Base-by-base conservation (phyloP, 2,888 invertebrate genomes). In the Ennomos erosarius region DNA sequence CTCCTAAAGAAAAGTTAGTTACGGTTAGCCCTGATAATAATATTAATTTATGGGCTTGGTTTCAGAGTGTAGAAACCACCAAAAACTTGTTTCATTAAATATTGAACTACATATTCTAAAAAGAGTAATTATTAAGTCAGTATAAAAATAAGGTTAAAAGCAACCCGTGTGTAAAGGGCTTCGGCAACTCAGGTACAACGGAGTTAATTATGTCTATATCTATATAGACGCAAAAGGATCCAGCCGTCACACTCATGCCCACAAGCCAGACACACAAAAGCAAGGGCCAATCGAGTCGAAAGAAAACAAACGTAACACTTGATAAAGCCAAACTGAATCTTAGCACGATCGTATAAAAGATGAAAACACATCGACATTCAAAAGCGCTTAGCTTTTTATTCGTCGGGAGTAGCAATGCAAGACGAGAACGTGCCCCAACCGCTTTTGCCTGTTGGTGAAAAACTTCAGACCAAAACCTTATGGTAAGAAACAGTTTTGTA, bases 401-500 rank as follows among this genome's bases (percentile, higher is more conserved):
- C 43, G 65, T 60, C 65, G 64, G 67, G 58, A 65, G 65, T 64
- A 72, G 80, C 79, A 84, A 84, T 81, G 85, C 87, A 87, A 85
- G 82, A 81, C 76, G 84, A 90, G 88, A 90, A 89, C 90, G 88
- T 88, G 90, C 86, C 85, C 87, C 75, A 82, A 90, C 90, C 85
- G 85, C 90, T 87, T 86, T 87, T 82, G 84, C 84, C 81, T 75
- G 82, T 84, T 84, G 71, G 78, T 82, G 79, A 85, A 89, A 87
- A 85, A 79, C 75, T 78, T 76, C 59, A 71, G 73, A 71, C 74
- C 68, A 65, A 65, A 69, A 62, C 50, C 44, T 57, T 59, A 60
- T 55, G 54, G 44, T 54, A 55, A 49, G 69, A 75, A 69, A 55
- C 33, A 61, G 69, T 73, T 76, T 75, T 64, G 58, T 68, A 53